Evolutionary conservation across 1,140 invertebrate species (phyloP).

Genomic region (Drosophila rufa): DNA sequence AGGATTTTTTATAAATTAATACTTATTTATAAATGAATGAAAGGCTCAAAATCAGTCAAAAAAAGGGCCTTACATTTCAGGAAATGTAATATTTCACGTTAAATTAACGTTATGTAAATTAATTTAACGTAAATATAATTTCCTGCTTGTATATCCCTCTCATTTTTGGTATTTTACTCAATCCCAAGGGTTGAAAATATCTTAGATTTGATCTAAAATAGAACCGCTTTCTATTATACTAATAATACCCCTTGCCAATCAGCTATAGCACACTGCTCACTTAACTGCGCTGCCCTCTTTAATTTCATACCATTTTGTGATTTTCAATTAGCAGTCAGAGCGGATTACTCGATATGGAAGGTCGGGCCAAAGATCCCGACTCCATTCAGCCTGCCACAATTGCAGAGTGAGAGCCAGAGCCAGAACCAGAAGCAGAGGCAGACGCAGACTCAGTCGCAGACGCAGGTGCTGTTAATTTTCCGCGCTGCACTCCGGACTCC

Average conservation of each 20-base stretch:
- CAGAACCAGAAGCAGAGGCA: slow-evolving; percentile 3
- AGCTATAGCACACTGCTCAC: neutral
- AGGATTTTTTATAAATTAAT: no score
- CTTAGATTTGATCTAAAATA: neutral
- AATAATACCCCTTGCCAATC: neutral
- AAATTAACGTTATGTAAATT: no score
- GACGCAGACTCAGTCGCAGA: slow-evolving; percentile 31
- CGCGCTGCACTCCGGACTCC: slow-evolving; percentile 36
- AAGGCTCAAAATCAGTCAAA: no score
- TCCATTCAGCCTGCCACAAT: slow-evolving; percentile 32
- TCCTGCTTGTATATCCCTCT: no score
- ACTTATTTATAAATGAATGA: no score
- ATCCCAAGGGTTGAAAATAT: neutral
- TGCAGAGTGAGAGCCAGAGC: slow-evolving; percentile 17
- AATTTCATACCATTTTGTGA: slow-evolving; percentile 20
- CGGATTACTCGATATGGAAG: slow-evolving; percentile 28
- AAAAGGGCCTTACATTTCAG: no score
- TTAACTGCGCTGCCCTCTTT: neutral
- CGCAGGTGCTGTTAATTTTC: slow-evolving; percentile 73
- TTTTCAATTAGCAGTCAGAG: slow-evolving; percentile 41
- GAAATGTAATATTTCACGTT: no score
- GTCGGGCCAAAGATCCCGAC: slow-evolving; percentile 32
- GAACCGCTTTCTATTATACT: neutral
- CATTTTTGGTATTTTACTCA: no score
- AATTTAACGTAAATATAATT: no score